phyloP scores from a whole-genome alignment of 2,113 vertebrate species.

The Baryphthengus martii region DNA sequence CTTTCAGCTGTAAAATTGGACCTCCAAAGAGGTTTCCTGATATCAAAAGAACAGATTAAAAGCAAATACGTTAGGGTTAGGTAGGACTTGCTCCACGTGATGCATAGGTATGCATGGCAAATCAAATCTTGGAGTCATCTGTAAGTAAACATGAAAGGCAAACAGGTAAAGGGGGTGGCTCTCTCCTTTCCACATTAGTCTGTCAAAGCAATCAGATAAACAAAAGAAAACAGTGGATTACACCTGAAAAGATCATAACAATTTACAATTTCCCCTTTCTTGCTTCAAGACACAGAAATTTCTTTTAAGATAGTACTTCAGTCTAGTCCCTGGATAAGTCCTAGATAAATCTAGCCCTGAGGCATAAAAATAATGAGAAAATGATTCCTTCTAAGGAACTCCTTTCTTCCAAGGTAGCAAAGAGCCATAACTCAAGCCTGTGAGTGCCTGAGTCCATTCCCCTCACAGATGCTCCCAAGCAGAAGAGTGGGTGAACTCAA shows the following conservation, averaged over 20 bases:
- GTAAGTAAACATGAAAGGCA: neutral
- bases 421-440: neutral
- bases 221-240: neutral
- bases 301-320: neutral
- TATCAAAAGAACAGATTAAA: neutral
- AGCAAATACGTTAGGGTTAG: neutral
- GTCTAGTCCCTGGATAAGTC: neutral
- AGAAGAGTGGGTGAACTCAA: neutral
- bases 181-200: neutral
- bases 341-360: neutral
- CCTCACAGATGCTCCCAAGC: neutral
- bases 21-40: neutral
- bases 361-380: neutral
- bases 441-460: neutral
- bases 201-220: neutral
- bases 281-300: neutral
- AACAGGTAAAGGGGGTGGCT: neutral
- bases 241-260: neutral
- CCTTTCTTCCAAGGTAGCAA: neutral
- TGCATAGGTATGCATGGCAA: neutral
- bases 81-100: neutral
- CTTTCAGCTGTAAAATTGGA: neutral
- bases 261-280: neutral
- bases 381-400: neutral
- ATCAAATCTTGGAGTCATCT: neutral